Evolutionary conservation across 2,797 vertebrate species (phyloP), one percentile per base, ranked within the genome.

Genomic region (Carcharodon carcharias): DNA sequence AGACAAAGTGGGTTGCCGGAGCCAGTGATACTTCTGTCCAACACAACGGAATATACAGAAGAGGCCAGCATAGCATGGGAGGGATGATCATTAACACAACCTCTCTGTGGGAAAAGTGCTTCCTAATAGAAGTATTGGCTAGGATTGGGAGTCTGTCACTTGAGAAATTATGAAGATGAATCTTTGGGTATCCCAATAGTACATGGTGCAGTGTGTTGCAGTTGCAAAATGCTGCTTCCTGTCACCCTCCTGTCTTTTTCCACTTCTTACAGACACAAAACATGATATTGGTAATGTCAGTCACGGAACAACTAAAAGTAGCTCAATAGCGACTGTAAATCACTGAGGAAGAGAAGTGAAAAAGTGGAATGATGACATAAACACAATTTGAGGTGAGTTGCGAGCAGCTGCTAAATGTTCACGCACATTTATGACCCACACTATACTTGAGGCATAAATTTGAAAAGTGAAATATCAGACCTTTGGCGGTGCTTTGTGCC

Each of bases 41-140:
- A 50, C 18, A 50, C 7, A 50, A 85, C 21, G 21, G 9, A 85
- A 85, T 85, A 50, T 8, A 50, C 40, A 85, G 21, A 50, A 2
- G 82, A 85, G 21, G 40, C 1, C 4, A 45, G 5, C 16, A 18
- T 0, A 1, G 0, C 1, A 26, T 3, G 23, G 40, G 40, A 45
- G 82, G 18, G 7, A 50, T 26, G 7, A 50, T 45, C 21, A 85
- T 85, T 9, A 85, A 85, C 21, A 7, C 40, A 4, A 45, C 21
- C 21, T 50, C 45, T 50, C 45, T 85, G 45, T 23, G 7, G 40
- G 45, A 50, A 23, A 50, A 26, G 1, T 50, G 82, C 45, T 50
- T 85, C 21, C 82, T 50, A 9, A 26, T 50, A 8, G 21, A 2
- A 85, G 45, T 8, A 85, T 50, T 85, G 16, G 40, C 16, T 45